These are phyloP conservation scores for Nyleta sp. DNA, from an alignment of 2,888 invertebrate genomes.

Conservation along the genomic window DNA sequence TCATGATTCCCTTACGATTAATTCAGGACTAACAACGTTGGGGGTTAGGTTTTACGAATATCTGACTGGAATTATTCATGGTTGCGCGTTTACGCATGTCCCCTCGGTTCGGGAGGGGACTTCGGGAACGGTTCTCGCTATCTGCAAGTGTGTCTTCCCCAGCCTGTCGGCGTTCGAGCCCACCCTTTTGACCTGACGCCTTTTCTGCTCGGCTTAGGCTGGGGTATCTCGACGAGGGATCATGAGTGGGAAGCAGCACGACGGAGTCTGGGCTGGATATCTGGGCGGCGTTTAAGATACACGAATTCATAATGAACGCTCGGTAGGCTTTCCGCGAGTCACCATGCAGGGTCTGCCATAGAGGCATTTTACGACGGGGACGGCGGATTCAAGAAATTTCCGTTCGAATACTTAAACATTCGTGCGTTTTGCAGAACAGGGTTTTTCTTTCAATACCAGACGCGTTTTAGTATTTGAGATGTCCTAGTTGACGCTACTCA, in stretches of 20 bases:
- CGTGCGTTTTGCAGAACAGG: too few relatives aligned
- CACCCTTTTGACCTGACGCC: slow-evolving; percentile 55
- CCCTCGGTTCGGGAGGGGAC: slow-evolving; percentile 13
- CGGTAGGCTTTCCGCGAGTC: slow-evolving; percentile 29
- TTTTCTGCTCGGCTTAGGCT: slow-evolving; percentile 41
- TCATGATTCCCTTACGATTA: too few relatives aligned
- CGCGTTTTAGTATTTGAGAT: too few relatives aligned
- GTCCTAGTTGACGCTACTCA: too few relatives aligned
- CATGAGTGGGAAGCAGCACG: slow-evolving; percentile 38
- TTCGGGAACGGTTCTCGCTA: slow-evolving; percentile 45
- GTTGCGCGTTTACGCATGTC: slow-evolving; percentile 63
- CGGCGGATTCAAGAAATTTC: too few relatives aligned
- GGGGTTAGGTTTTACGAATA: too few relatives aligned
- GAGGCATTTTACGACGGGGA: slow-evolving; percentile 30
- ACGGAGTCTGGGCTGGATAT: slow-evolving; percentile 45
- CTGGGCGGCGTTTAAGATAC: slow-evolving; percentile 59
- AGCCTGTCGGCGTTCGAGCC: slow-evolving; percentile 34
- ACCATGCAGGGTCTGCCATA: slow-evolving; percentile 25
- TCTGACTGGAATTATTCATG: slow-evolving; percentile 54
- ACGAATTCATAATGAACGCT: slow-evolving; percentile 55
- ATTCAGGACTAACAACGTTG: too few relatives aligned
- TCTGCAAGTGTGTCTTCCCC: slow-evolving; percentile 41
- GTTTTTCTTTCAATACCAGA: too few relatives aligned
- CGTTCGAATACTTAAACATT: too few relatives aligned
- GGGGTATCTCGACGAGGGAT: slow-evolving; percentile 50